Evolutionary conservation across 1,140 invertebrate genomes (phyloP), one percentile per base, ranked within the genome.

Genomic region (Brachionus rubens): DNA sequence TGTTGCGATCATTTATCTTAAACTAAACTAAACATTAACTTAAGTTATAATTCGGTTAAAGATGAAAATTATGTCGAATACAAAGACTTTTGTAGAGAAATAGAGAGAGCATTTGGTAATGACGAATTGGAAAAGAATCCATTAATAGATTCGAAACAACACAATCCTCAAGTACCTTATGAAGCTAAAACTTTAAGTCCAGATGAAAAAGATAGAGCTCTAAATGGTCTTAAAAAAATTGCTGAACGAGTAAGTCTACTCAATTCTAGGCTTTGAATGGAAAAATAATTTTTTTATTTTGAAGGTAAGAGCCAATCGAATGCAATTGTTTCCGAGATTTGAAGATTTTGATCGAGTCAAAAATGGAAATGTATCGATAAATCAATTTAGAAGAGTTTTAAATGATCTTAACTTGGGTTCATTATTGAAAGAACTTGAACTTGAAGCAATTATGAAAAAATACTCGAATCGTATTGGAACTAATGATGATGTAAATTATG

Each of bases 311-410:
- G 79, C 82, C 75, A 79, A 80, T 24, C 77, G 80, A 43, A 84
- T 84, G 78, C 83, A 84, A 78, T 78, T 85, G 62, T 84, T 82
- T 72, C 84, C 84, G 7, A 78, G 83, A 77, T 84, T 85, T 80
- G 82, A 85, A 76, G 83, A 85, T 79, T 85, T 81, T 77, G 84
- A 85, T 75, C 77, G 78, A 50, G 80, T 83, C 16, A 81, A 85
- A 76, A 83, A 81, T 78, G 83, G 83, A 2, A 80, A 79, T 40
- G 81, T 85, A 9, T 81, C 83, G 10, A 77, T 79, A 47, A 82
- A 80, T 43, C 84, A 85, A 78, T 85, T 85, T 78, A 78, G 81
- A 16, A 77, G 84, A 41, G 83, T 84, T 4, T 81, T 85, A 0
- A 82, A 75, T n/a, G 82, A 83, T 65, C 78, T 85, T 0, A 80